phyloP scores from a whole-genome alignment of 2,113 vertebrate species.

The Coreoperca whiteheadi region DNA sequence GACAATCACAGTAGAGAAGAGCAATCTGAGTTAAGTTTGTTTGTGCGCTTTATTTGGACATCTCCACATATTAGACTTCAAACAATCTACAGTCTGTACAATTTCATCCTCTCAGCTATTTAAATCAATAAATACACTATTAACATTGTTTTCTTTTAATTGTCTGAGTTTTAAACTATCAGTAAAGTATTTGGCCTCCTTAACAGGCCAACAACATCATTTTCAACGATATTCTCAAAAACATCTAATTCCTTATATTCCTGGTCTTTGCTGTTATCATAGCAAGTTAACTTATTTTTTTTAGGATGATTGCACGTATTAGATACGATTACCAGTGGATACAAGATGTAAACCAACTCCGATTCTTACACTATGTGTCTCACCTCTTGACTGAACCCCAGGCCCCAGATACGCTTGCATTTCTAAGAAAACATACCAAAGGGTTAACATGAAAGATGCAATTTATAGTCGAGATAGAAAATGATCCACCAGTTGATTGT shows the following conservation, averaged over 20 bases:
- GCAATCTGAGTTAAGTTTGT: neutral
- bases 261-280: neutral
- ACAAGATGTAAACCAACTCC: neutral
- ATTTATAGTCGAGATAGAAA: constrained; percentile 28
- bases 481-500: constrained; percentile 15
- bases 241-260: neutral
- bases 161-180: neutral
- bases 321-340: constrained; percentile 18
- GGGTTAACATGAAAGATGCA: constrained; percentile 32
- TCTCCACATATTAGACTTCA: neutral
- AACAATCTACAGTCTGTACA: neutral
- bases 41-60: neutral
- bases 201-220: neutral
- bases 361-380: constrained; percentile 21
- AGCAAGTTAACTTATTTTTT: neutral
- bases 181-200: neutral
- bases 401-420: neutral
- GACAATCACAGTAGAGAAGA: neutral
- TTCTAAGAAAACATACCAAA: constrained; percentile 36
- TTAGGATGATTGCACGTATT: neutral
- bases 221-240: neutral
- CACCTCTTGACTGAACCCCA: constrained; percentile 14
- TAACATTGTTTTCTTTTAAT: neutral
- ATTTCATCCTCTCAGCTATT: neutral
- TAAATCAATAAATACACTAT: neutral